A percentile compares a stretch with the other conserved stretches of the same genome.
Conservation (phyloP, 2,113 vertebrate species). For the Rutilus rutilus region DNA sequence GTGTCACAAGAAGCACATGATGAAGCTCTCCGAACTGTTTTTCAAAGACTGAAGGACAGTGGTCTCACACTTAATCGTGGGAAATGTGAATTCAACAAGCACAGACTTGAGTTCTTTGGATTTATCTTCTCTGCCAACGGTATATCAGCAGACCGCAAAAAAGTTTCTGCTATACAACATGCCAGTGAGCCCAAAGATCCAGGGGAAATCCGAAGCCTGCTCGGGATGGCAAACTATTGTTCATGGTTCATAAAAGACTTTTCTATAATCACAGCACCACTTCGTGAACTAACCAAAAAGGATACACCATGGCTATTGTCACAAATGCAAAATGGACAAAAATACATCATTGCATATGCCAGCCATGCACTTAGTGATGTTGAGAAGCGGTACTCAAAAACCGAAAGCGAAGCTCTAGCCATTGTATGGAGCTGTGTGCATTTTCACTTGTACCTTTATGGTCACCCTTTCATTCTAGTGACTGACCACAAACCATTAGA, state of each 20-base stretch:
- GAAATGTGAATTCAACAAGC: neutral
- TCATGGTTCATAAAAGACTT: slow-evolving; percentile 17
- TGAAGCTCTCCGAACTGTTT: neutral
- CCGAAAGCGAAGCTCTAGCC: slow-evolving; percentile 38
- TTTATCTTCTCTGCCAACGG: no score
- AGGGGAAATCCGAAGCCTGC: no score
- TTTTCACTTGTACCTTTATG: slow-evolving; percentile 40
- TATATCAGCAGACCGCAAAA: no score
- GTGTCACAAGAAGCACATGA: neutral
- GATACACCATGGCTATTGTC: slow-evolving; percentile 29
- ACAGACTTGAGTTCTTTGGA: neutral
- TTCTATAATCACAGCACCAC: slow-evolving; percentile 35
- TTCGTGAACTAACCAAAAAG: slow-evolving; percentile 43
- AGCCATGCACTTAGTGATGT: neutral
- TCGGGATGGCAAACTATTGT: no score
- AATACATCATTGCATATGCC: slow-evolving; percentile 37
- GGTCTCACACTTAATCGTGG: neutral
- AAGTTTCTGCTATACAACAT: no score
- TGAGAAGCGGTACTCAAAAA: neutral
- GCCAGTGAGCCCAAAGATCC: no score
- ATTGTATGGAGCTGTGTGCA: slow-evolving; percentile 47
- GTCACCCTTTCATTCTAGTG: slow-evolving; percentile 38
- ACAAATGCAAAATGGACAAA: slow-evolving; percentile 5
- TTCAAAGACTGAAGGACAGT: neutral
- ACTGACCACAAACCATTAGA: slow-evolving; percentile 52